These are phyloP conservation scores for Lasioglossum oenotherae DNA, from an alignment of 2,888 invertebrate genomes.

Conservation along the genomic window DNA sequence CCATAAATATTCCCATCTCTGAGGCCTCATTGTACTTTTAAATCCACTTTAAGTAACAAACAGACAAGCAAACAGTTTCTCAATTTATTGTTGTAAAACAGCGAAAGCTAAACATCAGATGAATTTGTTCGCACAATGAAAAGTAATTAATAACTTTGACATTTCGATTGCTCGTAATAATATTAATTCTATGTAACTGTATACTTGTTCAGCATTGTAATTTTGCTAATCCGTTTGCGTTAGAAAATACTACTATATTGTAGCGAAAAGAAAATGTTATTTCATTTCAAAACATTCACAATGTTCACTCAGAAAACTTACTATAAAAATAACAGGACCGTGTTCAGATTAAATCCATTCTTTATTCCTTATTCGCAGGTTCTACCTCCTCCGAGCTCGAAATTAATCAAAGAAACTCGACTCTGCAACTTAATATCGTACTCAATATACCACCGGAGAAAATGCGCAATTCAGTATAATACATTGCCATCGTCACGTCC, in stretches of 20 bases:
- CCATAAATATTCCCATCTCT: constrained; percentile 42
- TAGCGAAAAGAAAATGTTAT: neutral
- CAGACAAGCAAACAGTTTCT: neutral
- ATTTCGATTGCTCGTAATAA: neutral
- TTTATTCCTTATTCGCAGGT: no score
- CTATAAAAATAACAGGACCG: neutral
- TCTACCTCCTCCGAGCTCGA: no score
- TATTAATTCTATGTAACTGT: neutral
- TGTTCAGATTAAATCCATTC: neutral
- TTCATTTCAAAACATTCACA: neutral
- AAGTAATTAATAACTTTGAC: neutral
- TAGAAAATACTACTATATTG: neutral
- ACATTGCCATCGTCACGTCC: neutral
- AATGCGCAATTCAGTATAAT: neutral
- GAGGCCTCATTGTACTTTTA: constrained; percentile 9
- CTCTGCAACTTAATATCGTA: neutral
- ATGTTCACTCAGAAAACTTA: no score
- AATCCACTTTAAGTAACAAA: constrained; percentile 22
- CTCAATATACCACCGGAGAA: neutral
- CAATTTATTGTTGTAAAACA: neutral
- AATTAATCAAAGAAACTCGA: neutral
- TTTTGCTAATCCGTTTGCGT: neutral
- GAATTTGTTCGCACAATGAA: neutral
- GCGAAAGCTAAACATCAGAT: neutral
- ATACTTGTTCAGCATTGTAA: neutral